These are phyloP conservation scores for Atta cephalotes DNA, from an alignment of 1,140 invertebrate genomes.

Conservation along the genomic window DNA sequence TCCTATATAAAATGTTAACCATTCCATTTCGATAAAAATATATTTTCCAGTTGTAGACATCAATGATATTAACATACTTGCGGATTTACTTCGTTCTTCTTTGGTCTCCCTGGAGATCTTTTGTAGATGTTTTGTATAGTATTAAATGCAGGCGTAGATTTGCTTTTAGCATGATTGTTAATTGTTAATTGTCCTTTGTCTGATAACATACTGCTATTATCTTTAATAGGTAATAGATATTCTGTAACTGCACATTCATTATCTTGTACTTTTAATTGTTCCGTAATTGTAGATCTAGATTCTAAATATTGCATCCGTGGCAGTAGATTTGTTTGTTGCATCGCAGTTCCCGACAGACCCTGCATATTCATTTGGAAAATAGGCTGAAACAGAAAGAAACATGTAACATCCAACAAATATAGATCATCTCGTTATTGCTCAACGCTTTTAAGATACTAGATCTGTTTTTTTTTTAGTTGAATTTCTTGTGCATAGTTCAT, in stretches of 20 bases:
- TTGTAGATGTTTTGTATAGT: conserved; percentile 12
- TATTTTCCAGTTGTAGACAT: neutral
- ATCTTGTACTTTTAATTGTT: conserved; percentile 29
- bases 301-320: conserved; percentile 45
- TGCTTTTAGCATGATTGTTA: conserved; percentile 6
- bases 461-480: no score
- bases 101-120: conserved; percentile 75
- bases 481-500: no score
- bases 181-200: conserved; percentile 9
- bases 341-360: conserved; percentile 21
- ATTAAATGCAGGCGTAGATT: neutral
- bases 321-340: conserved; percentile 55
- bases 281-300: neutral
- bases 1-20: neutral
- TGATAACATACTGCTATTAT: neutral
- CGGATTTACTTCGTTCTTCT: conserved; percentile 68
- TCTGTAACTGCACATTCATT: neutral
- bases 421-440: neutral
- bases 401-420: neutral
- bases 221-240: neutral
- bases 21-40: conserved; percentile 19
- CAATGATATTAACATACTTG: conserved; percentile 50
- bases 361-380: conserved; percentile 76
- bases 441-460: neutral
- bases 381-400: conserved; percentile 66